Evolutionary conservation across 2,888 invertebrate genomes (phyloP), one percentile per base, ranked within the genome.

Genomic region (Drosophila algonquin): DNA sequence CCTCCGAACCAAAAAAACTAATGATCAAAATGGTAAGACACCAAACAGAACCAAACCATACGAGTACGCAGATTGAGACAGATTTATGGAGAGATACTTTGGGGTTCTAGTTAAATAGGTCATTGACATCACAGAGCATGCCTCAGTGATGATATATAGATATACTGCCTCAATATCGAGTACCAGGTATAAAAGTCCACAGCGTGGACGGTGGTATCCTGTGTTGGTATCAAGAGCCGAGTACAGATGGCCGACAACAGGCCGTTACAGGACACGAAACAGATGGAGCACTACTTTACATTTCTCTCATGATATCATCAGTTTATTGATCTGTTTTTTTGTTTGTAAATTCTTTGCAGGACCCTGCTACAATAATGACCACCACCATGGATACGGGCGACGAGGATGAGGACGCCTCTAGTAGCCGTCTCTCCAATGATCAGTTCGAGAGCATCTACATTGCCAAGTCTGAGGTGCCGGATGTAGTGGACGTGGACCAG

Each of bases 21-120:
- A 55, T 64, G 7, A 73, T 81, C 30, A 81, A 71, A 71, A 58
- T 76, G 76, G 81, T 79, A 73, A 80, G 73, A 53, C 8, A 7
- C 4, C 9, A 12, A 27, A 4, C 24, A 46, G n/a, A 12, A 16
- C 27, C 6, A 18, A 18, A 18, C 18, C 24, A 24, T 40, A 7
- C 9, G 0, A 1, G 24, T 24, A 9, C 30, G 30, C 30, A 30
- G 8, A 9, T 32, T 32, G 24, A 24, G 24, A 24, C 0, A 24
- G 24, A 24, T 5, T 5, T 24, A 24, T 24, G 24, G 1, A 5
- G n/a, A n/a, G n/a, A n/a, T n/a, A 5, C 3, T 24, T 24, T 5
- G 24, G 24, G 24, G 24, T 24, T 24, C 4, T 24, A 4, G 4
- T 24, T 0, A 24, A 24, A 24, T 24, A 24, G 24, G 24, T 24